Conservation (phyloP, 2,888 invertebrate species). For the Myopa testacea region DNA sequence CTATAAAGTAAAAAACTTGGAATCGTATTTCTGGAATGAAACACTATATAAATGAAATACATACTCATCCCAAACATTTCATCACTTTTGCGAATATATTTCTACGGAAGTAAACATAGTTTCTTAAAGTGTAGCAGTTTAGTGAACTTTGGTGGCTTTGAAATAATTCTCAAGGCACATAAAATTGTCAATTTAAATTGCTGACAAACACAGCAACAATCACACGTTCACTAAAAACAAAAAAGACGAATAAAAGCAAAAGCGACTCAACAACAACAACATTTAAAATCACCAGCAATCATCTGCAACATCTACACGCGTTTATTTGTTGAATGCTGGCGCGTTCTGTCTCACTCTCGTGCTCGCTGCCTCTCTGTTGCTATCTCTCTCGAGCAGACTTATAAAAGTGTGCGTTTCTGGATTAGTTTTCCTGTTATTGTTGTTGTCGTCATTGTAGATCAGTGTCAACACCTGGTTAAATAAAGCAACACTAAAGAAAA, state of each 20-base stretch:
- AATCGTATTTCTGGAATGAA: too few relatives aligned
- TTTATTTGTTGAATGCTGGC: not conserved
- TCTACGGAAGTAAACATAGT: too few relatives aligned
- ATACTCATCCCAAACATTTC: too few relatives aligned
- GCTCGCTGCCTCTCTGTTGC: not conserved
- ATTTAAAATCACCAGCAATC: conserved; percentile 4
- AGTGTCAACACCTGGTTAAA: conserved; percentile 66
- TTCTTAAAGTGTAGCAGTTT: too few relatives aligned
- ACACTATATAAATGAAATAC: too few relatives aligned
- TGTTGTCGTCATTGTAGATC: conserved; percentile 63
- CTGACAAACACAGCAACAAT: conserved; percentile 49
- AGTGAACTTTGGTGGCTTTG: not conserved
- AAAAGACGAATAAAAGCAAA: conserved; percentile 40
- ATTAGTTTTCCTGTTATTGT: not conserved
- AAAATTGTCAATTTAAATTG: conserved; percentile 60
- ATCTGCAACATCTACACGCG: conserved; percentile 14
- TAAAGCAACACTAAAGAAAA: conserved; percentile 54
- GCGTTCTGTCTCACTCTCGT: not conserved
- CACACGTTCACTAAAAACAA: conserved; percentile 38
- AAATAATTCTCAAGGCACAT: conserved; percentile 44
- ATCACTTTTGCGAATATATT: too few relatives aligned
- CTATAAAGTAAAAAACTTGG: too few relatives aligned
- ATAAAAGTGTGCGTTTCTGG: not conserved
- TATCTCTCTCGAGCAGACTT: too few relatives aligned
- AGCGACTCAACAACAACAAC: conserved; percentile 44